Evolutionary conservation across 1,140 invertebrate genomes (phyloP).

Genomic region (Centruroides sculpturatus): DNA sequence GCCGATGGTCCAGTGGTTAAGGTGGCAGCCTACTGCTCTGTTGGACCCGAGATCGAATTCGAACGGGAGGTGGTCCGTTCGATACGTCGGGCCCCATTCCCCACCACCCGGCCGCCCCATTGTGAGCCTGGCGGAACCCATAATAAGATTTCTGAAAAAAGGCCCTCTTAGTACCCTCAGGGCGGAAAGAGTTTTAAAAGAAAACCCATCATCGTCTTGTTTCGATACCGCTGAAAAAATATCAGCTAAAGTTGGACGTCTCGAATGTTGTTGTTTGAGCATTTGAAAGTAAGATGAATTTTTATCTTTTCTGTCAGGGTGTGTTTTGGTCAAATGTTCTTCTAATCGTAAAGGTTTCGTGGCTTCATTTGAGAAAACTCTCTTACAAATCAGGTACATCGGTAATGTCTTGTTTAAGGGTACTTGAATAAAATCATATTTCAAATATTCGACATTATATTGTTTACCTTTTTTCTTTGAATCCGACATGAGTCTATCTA

Average conservation of each 20-base stretch:
- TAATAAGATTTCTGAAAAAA: too few species aligned
- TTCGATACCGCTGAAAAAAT: neutral
- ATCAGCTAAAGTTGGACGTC: neutral
- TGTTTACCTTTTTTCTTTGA: constrained; percentile 4
- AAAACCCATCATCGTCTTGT: constrained; percentile 14
- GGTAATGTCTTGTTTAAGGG: constrained; percentile 1
- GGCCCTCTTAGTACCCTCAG: too few species aligned
- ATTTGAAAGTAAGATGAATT: constrained; percentile 4
- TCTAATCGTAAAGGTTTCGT: constrained; percentile 7
- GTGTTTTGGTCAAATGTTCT: constrained; percentile 6
- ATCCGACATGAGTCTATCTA: neutral
- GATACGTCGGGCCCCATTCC: too few species aligned
- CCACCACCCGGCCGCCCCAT: too few species aligned
- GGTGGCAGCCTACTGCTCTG: too few species aligned
- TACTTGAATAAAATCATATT: constrained; percentile 4
- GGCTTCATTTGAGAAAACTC: constrained; percentile 6
- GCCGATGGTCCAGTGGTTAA: too few species aligned
- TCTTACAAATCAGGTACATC: constrained; percentile 6
- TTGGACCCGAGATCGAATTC: too few species aligned
- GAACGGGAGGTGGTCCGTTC: too few species aligned
- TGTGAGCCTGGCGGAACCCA: too few species aligned
- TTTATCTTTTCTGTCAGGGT: constrained; percentile 5
- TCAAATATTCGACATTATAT: constrained; percentile 6
- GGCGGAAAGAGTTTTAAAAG: too few species aligned
- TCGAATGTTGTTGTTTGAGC: neutral